Evolutionary conservation across 2,797 vertebrate genomes (phyloP), one percentile per base, ranked within the genome.

Genomic region (Cheirogaleus major): DNA sequence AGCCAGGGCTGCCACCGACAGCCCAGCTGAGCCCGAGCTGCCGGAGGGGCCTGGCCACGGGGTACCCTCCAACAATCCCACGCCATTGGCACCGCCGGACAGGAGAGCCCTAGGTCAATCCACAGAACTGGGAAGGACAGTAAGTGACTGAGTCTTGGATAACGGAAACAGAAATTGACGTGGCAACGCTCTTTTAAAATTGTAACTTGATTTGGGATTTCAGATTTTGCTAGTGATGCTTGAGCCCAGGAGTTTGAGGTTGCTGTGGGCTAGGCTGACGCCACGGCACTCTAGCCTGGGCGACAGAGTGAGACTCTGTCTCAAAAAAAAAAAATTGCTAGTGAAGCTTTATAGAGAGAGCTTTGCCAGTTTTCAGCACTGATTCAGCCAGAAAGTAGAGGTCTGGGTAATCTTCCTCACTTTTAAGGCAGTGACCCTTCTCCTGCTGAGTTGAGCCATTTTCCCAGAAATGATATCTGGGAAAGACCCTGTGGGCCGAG

Each of bases 81-180:
- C 32, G 3, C 75, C 76, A 50, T 48, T 0, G 0, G 4, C 27
- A 22, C 27, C 22, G 0, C 7, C 17, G 69, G 27, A 69, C 38
- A 6, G n/a, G 18, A 41, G 67, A 2, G 20, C 32, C 35, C 79
- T 79, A 63, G 30, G 12, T 0, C 7, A 52, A 17, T 18, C 41
- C 52, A 2, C 32, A 38, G 55, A 5, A 15, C 35, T 5, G 63
- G 20, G 25, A 57, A 45, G 25, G 10, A 4, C 0, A 17, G 3
- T 12, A 27, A 15, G n/a, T 1, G 5, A 20, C 48, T 4, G 83
- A 43, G 59, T 52, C 43, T 50, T 3, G 30, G 70, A 32, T 32
- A 22, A 32, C 50, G 0, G 30, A 76, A 52, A 32, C 59, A 18
- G 41, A 93, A 3, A 8, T 7, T 4, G 57, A 43, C 0, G 1